Conservation (phyloP, 2,113 vertebrate genomes). For the Illadopsis cleaveri region DNA sequence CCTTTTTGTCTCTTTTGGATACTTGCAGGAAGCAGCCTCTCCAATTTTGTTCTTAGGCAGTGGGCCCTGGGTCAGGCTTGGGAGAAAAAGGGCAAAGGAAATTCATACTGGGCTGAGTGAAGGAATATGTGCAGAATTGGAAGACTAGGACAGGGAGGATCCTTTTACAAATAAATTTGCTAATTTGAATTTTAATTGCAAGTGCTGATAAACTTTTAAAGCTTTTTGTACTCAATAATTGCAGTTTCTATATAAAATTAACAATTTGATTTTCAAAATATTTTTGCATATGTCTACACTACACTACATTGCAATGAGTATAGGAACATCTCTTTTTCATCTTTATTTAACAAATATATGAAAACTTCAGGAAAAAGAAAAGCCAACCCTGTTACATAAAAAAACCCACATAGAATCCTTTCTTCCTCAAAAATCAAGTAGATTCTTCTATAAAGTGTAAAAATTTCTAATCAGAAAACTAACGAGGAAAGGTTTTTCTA, state of each 20-base stretch:
- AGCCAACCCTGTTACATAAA: neutral
- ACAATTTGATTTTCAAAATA: neutral
- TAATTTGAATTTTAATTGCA: neutral
- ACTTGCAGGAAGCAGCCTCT: neutral
- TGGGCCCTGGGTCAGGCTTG: neutral
- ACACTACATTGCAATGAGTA: neutral
- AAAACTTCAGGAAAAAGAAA: neutral
- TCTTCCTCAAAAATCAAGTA: neutral
- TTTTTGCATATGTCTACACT: neutral
- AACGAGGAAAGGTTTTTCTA: neutral
- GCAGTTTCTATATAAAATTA: neutral
- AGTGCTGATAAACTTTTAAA: neutral
- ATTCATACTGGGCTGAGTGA: neutral
- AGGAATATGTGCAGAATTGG: neutral
- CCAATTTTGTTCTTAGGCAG: neutral
- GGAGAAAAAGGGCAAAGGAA: neutral
- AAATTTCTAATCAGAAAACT: neutral
- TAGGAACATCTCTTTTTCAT: neutral
- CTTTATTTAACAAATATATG: neutral
- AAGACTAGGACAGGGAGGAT: neutral
- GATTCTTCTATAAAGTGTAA: neutral
- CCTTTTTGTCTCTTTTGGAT: neutral
- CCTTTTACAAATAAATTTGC: neutral
- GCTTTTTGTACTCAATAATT: neutral
- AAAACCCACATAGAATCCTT: neutral